Evolutionary conservation across 2,797 vertebrate genomes (phyloP).

Genomic region (Protonibea diacanthus): DNA sequence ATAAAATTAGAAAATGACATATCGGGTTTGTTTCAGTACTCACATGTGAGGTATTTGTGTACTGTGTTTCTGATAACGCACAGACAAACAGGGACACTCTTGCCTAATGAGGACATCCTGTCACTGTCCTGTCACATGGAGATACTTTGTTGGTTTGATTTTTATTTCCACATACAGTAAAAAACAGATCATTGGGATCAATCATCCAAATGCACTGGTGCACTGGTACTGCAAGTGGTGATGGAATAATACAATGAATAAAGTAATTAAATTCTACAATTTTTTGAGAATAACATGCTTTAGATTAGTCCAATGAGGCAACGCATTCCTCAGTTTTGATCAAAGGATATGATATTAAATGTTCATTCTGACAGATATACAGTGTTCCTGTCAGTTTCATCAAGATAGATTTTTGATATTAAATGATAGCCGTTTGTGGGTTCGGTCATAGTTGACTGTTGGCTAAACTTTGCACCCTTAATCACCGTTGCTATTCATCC

Average conservation of each 20-base stretch:
- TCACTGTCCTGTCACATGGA: neutral
- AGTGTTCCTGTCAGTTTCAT: neutral
- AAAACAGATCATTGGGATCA: neutral
- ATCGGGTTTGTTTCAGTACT: neutral
- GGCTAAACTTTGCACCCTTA: no score
- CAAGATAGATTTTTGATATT: neutral
- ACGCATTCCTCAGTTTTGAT: neutral
- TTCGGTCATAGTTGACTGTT: no score
- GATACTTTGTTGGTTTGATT: neutral
- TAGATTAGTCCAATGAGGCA: no score
- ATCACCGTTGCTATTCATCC: no score
- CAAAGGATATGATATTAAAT: neutral
- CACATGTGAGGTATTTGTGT: neutral
- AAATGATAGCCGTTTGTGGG: neutral
- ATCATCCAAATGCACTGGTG: no score
- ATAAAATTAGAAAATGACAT: neutral
- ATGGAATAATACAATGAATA: no score
- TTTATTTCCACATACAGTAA: neutral
- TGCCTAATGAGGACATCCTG: neutral
- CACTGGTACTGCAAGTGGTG: no score
- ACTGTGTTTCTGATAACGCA: neutral
- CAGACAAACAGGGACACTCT: neutral
- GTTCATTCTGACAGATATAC: neutral
- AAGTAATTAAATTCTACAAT: no score
- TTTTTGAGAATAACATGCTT: no score